These are phyloP conservation scores for Octopus bimaculoides DNA, from an alignment of 1,140 invertebrate species.

Conservation along the genomic window DNA sequence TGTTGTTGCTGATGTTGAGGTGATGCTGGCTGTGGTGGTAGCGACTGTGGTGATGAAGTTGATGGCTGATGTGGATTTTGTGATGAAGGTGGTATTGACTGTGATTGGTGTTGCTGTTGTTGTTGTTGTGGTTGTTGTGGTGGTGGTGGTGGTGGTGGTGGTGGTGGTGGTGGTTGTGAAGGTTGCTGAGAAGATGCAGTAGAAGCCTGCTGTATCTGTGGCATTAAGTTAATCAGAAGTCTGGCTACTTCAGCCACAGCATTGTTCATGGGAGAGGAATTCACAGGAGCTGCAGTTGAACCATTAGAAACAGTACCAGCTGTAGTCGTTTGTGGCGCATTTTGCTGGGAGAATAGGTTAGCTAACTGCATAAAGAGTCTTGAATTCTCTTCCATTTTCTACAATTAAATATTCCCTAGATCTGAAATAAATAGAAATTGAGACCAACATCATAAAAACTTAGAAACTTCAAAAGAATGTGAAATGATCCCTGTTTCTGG, in stretches of 20 bases:
- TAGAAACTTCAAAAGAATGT: not conserved
- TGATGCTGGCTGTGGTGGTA: not conserved
- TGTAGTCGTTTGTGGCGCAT: slow-evolving; percentile 19
- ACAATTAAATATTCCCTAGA: not conserved
- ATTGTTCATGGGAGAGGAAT: not conserved
- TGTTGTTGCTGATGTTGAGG: not conserved
- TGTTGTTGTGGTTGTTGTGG: not conserved
- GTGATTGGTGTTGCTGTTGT: not conserved
- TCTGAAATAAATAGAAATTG: not conserved
- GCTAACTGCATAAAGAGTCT: slow-evolving; percentile 25
- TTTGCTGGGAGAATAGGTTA: slow-evolving; percentile 24
- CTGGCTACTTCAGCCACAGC: not conserved
- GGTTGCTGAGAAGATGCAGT: not conserved
- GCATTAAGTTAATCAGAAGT: not conserved
- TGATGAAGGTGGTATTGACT: not conserved
- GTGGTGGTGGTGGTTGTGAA: not conserved
- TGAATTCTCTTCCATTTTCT: slow-evolving; percentile 23
- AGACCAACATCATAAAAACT: not conserved
- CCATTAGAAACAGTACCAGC: slow-evolving; percentile 1
- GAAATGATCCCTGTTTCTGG: not conserved
- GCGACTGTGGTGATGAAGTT: not conserved
- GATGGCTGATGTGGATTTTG: not conserved
- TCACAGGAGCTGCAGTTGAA: not conserved
- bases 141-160: not conserved
- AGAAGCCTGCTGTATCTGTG: not conserved